These are phyloP conservation scores for Porphyrio hochstetteri DNA, from an alignment of 2,113 vertebrate species.

Conservation along the genomic window DNA sequence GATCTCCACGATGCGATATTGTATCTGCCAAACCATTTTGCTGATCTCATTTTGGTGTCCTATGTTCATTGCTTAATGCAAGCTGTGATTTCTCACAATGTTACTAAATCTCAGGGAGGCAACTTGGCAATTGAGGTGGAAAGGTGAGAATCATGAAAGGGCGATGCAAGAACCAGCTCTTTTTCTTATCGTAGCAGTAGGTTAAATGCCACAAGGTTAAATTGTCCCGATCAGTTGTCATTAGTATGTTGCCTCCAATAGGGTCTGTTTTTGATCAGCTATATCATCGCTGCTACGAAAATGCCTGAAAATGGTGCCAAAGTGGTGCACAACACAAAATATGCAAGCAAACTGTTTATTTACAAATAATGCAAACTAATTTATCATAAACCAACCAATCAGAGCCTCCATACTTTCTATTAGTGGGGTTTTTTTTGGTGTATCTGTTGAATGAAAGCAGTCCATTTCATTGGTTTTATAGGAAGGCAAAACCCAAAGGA, in stretches of 20 bases:
- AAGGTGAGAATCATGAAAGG: background rate
- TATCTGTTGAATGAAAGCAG: background rate
- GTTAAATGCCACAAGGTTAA: background rate
- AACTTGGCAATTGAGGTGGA: background rate
- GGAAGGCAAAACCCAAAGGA: background rate
- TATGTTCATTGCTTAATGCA: background rate
- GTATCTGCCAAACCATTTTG: background rate
- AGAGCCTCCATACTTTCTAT: fast-evolving
- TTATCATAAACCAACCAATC: background rate
- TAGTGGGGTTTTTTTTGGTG: background rate
- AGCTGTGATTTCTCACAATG: background rate
- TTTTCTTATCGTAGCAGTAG: background rate
- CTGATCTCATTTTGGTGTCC: background rate
- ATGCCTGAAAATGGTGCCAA: background rate
- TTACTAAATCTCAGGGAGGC: background rate
- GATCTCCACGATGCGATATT: background rate
- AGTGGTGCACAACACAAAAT: background rate
- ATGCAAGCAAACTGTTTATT: background rate
- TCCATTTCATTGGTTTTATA: background rate
- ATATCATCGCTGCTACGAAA: background rate
- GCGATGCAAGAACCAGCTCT: background rate
- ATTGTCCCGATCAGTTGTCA: background rate
- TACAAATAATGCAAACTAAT: background rate
- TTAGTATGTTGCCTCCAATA: background rate
- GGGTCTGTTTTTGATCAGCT: background rate